Evolutionary conservation across 2,113 vertebrate species (phyloP), one percentile per base, ranked within the genome.

Genomic region (Megaptera novaeangliae): DNA sequence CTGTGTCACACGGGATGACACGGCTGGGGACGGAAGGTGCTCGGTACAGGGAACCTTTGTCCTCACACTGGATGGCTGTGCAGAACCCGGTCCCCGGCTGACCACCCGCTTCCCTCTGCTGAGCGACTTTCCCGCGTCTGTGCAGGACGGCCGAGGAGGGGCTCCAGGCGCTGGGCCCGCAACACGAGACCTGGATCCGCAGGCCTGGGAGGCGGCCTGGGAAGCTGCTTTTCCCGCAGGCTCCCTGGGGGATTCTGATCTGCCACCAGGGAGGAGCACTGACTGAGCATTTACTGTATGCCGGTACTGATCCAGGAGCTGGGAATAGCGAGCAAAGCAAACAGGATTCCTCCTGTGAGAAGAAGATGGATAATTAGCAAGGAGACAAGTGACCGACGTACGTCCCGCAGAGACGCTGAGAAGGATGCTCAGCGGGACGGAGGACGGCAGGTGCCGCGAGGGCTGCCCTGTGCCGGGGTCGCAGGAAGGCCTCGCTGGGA

Each of bases 1-100:
- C 20, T 27, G 31, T 36, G 12, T 49, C 36, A 1, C 29, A 10
- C 15, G 12, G 59, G 36, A 9, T 0, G 0, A 5, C 5, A 15
- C 36, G 12, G 36, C 27, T 6, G 14, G 36, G 8, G 5, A 0
- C 3, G 4, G 39, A 25, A 95, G 39, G 34, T 2, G 1, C n/a
- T 23, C 2, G 0, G 25, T 17, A 39, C 63, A 88, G 34, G 63
- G 66, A 61, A 55, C 11, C n/a, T 81, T 78, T 13, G 13, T 81
- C 23, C 15, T 80, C 23, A 80, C 6, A 2, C 71, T 18, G 44
- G 15, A 57, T 4, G 1, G 29, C 5, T 6, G 3, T 8, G 31
- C 23, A 69, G 68, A 89, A n/a, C 27, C 44, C 4, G 29, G 36
- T 41, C 21, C 52, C 21, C 52, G 21, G 52, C 77, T 80, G n/a